Conservation (phyloP, 1,140 invertebrate species). For the Zaprionus taronus region DNA sequence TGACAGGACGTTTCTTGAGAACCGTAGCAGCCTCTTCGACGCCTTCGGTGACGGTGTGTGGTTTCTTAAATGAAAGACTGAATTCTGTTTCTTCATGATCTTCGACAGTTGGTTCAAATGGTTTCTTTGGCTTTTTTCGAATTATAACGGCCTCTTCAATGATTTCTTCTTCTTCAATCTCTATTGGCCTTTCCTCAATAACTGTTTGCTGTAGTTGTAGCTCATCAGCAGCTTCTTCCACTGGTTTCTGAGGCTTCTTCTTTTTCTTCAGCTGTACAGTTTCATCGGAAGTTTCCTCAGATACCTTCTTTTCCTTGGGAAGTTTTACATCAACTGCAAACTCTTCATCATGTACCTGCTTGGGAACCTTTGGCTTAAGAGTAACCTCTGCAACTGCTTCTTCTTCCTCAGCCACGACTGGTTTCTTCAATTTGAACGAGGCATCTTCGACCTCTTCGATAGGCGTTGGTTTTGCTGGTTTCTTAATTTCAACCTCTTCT, state of each 20-base stretch:
- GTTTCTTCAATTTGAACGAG: slow-evolving; percentile 64
- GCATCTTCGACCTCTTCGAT: slow-evolving; percentile 57
- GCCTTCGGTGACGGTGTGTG: slow-evolving; percentile 72
- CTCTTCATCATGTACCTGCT: slow-evolving; percentile 71
- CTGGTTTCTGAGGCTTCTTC: slow-evolving; percentile 79
- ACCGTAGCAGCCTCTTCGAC: slow-evolving; percentile 84
- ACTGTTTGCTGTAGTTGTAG: slow-evolving; percentile 85
- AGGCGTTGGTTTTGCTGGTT: slow-evolving; percentile 45
- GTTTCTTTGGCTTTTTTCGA: slow-evolving; percentile 79
- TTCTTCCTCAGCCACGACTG: slow-evolving; percentile 66
- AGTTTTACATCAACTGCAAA: slow-evolving; percentile 76
- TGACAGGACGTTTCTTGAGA: slow-evolving; percentile 79
- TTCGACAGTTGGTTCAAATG: slow-evolving; percentile 64
- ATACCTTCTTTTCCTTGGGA: slow-evolving; percentile 58
- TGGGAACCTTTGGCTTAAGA: slow-evolving; percentile 77
- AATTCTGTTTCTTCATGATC: slow-evolving; percentile 79
- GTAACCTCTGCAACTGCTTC: slow-evolving; percentile 78
- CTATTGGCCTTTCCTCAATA: slow-evolving; percentile 81
- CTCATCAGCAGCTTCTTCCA: slow-evolving; percentile 85
- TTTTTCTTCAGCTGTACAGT: slow-evolving; percentile 77
- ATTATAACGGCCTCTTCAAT: slow-evolving; percentile 74
- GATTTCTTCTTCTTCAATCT: slow-evolving; percentile 83
- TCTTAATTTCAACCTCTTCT: slow-evolving; percentile 69
- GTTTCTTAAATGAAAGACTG: slow-evolving; percentile 84
- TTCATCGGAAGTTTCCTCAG: slow-evolving; percentile 72